Conservation (phyloP, 2,797 vertebrate genomes). For the Anas capensis region DNA sequence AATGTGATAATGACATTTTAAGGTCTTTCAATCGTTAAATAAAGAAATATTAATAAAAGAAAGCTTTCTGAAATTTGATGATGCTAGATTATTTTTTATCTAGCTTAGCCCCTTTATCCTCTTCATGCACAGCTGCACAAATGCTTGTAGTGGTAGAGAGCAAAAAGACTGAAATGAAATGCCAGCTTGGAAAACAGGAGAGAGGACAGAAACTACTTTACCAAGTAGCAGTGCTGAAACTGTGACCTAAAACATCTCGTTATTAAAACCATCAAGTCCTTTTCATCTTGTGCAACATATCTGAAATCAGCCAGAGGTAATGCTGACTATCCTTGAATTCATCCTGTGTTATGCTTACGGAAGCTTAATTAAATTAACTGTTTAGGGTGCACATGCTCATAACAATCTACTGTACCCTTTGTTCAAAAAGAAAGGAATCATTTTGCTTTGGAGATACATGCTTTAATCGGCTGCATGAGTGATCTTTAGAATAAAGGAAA, state of each 20-base stretch:
- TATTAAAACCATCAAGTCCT: not conserved
- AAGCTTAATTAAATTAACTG: slow-evolving; percentile 16
- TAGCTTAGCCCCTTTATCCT: not conserved
- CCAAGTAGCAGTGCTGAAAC: not conserved
- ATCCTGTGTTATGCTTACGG: not conserved
- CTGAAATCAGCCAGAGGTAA: not conserved
- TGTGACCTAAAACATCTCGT: not conserved
- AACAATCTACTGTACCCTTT: not conserved
- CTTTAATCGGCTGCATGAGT: not conserved
- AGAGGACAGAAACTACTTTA: not conserved
- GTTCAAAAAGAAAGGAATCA: not conserved
- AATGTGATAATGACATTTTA: not conserved
- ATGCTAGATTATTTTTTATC: not conserved
- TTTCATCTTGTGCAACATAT: not conserved
- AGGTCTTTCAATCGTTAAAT: not conserved
- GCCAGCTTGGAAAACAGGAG: not conserved
- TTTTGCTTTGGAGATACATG: not conserved
- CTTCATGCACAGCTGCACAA: not conserved
- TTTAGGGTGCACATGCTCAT: not conserved
- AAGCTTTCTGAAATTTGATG: not conserved
- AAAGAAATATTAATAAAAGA: not conserved
- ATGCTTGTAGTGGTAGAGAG: not conserved
- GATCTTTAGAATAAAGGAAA: not conserved
- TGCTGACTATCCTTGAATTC: not conserved
- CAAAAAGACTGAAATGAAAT: not conserved